Evolutionary conservation across 2,888 invertebrate genomes (phyloP).

Genomic region (Dusona sp.): DNA sequence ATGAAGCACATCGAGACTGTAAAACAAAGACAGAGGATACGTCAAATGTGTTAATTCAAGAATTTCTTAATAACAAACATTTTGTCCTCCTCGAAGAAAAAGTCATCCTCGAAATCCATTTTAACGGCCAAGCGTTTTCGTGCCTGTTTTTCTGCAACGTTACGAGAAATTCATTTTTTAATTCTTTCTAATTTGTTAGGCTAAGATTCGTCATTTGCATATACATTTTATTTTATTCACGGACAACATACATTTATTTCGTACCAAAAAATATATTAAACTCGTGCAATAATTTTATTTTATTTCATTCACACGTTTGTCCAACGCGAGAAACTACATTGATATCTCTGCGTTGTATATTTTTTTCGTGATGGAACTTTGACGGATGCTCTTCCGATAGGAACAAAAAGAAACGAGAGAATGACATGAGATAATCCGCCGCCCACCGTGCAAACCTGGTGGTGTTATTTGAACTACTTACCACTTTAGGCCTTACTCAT

Average conservation of each 20-base stretch:
- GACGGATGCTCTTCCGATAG: background rate
- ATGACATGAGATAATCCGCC: background rate
- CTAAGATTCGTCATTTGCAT: constrained; percentile 23
- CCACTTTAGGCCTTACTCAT: too few relatives aligned
- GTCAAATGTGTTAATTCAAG: constrained; percentile 7
- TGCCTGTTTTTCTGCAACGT: constrained; percentile 45
- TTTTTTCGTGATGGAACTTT: constrained; percentile 3
- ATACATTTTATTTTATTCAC: background rate
- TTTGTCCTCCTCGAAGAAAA: constrained; percentile 84
- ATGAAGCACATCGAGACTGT: constrained; percentile 75
- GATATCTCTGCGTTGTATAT: constrained; percentile 17
- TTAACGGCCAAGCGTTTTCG: constrained; percentile 36
- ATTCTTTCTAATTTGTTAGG: constrained; percentile 38
- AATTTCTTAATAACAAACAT: constrained; percentile 80
- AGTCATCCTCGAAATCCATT: constrained; percentile 83
- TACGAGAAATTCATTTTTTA: constrained; percentile 8
- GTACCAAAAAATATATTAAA: constrained; percentile 11
- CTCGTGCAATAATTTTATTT: constrained; percentile 1
- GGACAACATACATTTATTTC: background rate
- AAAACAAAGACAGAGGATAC: constrained; percentile 27
- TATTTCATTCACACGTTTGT: constrained; percentile 15
- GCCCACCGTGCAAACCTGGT: background rate
- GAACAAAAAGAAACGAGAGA: background rate
- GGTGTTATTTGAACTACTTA: background rate
- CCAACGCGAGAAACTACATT: constrained; percentile 22